phyloP scores from a whole-genome alignment of 2,888 invertebrate genomes.

The Mimachlamys varia region DNA sequence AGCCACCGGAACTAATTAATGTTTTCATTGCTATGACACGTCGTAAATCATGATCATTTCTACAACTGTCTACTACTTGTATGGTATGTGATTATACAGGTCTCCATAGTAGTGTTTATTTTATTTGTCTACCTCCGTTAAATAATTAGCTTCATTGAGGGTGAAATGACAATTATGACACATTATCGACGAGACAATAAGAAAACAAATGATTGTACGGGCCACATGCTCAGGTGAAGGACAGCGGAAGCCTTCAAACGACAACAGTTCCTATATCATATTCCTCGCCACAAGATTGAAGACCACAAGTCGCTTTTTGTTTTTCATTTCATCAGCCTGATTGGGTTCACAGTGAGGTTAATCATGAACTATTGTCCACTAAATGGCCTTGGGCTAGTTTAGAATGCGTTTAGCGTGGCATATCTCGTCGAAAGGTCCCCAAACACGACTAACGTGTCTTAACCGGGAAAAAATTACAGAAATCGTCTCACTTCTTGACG shows the following conservation, averaged over 20 bases:
- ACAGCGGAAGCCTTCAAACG: neutral
- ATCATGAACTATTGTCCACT: neutral
- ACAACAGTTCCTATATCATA: neutral
- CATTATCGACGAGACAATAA: neutral
- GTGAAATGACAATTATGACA: neutral
- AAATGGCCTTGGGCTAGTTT: neutral
- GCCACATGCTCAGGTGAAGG: neutral
- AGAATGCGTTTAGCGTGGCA: neutral
- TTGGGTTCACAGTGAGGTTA: neutral
- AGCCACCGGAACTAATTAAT: neutral
- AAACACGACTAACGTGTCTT: neutral
- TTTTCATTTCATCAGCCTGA: constrained; percentile 1
- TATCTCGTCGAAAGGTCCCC: neutral
- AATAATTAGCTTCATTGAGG: neutral
- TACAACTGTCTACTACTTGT: neutral
- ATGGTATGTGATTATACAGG: neutral
- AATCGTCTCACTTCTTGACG: neutral
- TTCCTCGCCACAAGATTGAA: neutral
- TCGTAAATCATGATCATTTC: neutral
- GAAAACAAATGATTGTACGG: neutral
- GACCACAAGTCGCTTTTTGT: neutral
- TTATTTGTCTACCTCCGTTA: neutral
- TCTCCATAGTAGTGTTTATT: neutral
- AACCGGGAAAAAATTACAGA: neutral
- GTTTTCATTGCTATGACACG: neutral